Evolutionary conservation across 2,113 vertebrate genomes (phyloP).

Genomic region (Chlorodrepanis virens): DNA sequence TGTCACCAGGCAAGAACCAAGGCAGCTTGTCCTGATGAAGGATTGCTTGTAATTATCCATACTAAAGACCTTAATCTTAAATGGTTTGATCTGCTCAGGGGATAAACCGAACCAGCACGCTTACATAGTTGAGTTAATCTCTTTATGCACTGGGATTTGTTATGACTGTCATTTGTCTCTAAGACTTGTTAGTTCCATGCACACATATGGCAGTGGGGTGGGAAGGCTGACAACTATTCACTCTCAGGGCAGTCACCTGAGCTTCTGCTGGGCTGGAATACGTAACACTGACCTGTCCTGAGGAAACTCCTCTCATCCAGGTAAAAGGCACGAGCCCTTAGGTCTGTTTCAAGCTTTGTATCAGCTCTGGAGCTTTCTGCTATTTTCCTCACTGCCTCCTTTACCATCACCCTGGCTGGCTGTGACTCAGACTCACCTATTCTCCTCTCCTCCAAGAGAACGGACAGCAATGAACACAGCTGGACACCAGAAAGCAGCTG

Average conservation of each 20-base stretch:
- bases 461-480: not conserved
- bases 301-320: not conserved
- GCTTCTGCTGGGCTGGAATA: not conserved
- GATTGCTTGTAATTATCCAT: constrained; percentile 20
- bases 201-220: not conserved
- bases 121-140: constrained; percentile 5
- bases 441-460: not conserved
- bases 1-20: not conserved
- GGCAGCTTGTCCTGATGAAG: not conserved
- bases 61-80: constrained; percentile 27
- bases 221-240: not conserved
- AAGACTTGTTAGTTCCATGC: not conserved
- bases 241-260: not conserved
- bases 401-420: not conserved
- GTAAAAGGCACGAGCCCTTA: not conserved
- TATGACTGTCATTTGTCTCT: not conserved
- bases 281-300: not conserved
- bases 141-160: not conserved
- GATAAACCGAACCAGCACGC: not conserved
- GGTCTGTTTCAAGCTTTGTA: not conserved
- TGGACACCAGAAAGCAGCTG: fast-evolving
- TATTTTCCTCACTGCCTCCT: not conserved
- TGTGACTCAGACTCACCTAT: not conserved
- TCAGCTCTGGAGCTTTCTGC: not conserved
- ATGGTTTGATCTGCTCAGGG: constrained; percentile 29